Base-by-base conservation (phyloP, 1,140 invertebrate genomes). In the Zaprionus africanus region DNA sequence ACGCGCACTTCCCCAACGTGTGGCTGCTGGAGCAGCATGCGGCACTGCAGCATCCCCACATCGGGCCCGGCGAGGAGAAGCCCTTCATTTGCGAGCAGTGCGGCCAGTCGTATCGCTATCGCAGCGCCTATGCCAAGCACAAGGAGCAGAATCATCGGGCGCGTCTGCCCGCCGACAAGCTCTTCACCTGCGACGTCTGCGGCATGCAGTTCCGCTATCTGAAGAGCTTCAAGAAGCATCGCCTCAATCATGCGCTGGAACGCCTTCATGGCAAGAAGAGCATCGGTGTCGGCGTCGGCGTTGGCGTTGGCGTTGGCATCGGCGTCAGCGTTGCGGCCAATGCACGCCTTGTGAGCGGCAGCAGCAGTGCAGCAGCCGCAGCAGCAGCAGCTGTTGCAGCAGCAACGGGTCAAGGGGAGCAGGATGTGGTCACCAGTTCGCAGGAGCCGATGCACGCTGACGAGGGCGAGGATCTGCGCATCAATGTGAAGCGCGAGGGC, bases 81-180 rank as follows among this genome's bases (percentile, higher is more conserved):
- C 97, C 97, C n/a, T 97, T 97, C 93, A 96, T 97, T 11, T 98
- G 97, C 93, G 97, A 97, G 82, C 97, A 97, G 85, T 98, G 97
- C 92, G 97, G 97, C 9, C 97, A 98, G 82, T 97, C 96, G 81
- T 98, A 98, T 93, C 95, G 97, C 74, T 98, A 98, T 88, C 94
- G 97, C 54, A 97, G 97, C 19, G 97, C 97, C 7, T 98, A 97
- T 92, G 96, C 97, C 36, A 97, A 97, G 84, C 97, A 98, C 91
- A 95, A 97, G 53, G 97, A 97, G 90, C 97, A 97, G 92, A 97
- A 98, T 85, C 97, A 98, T 83, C 95, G 97, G 1, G 97, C 97
- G 2, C 94, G 97, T 1, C 93, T 97, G 9, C 97, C 97, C 0
- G 97, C 97, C 9, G 97, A 97, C 93, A 97, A 97, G 91, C 94